Percentiles rank a stretch among this genome's conserved stretches.
Conservation (phyloP, 2,797 vertebrate species). For the Fundulus diaphanus region DNA sequence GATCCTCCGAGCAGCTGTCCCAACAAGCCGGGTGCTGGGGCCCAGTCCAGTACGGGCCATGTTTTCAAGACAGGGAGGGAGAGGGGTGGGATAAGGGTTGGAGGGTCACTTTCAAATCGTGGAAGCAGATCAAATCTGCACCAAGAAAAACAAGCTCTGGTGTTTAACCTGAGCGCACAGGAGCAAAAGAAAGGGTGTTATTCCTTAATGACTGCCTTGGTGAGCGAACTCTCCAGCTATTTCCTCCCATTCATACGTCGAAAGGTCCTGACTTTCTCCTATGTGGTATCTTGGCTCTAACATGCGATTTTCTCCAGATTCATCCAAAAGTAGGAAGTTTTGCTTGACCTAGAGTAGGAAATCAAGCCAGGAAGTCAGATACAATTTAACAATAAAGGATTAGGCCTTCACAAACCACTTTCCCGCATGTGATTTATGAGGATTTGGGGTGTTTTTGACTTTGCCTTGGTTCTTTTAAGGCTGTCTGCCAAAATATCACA, state of each 20-base stretch:
- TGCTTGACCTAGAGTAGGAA: slow-evolving; percentile 68
- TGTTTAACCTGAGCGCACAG: slow-evolving; percentile 61
- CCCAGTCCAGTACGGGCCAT: slow-evolving; percentile 65
- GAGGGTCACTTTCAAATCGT: slow-evolving; percentile 43
- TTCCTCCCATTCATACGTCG: slow-evolving; percentile 80
- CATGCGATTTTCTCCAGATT: slow-evolving; percentile 41
- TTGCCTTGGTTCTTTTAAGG: slow-evolving; percentile 16
- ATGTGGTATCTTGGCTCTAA: slow-evolving; percentile 70
- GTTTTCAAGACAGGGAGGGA: slow-evolving; percentile 64
- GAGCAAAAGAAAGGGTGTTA: slow-evolving; percentile 58
- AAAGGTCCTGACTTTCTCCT: slow-evolving; percentile 80
- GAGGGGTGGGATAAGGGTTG: slow-evolving; percentile 10
- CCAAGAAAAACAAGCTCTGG: slow-evolving; percentile 60
- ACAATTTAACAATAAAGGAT: slow-evolving; percentile 67
- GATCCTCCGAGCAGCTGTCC: slow-evolving; percentile 84
- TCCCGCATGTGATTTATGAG: slow-evolving; percentile 66
- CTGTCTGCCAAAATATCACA: slow-evolving; percentile 14
- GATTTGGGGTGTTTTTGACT: slow-evolving; percentile 39
- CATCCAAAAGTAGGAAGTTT: slow-evolving; percentile 62
- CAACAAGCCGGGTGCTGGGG: slow-evolving; percentile 76
- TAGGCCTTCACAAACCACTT: slow-evolving; percentile 50
- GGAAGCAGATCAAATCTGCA: slow-evolving; percentile 50
- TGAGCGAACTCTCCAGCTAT: slow-evolving; percentile 70
- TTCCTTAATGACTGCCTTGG: slow-evolving; percentile 64
- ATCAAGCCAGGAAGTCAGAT: slow-evolving; percentile 77